Evolutionary conservation across 2,888 invertebrate genomes (phyloP).

Genomic region (Conops quadrifasciatus): DNA sequence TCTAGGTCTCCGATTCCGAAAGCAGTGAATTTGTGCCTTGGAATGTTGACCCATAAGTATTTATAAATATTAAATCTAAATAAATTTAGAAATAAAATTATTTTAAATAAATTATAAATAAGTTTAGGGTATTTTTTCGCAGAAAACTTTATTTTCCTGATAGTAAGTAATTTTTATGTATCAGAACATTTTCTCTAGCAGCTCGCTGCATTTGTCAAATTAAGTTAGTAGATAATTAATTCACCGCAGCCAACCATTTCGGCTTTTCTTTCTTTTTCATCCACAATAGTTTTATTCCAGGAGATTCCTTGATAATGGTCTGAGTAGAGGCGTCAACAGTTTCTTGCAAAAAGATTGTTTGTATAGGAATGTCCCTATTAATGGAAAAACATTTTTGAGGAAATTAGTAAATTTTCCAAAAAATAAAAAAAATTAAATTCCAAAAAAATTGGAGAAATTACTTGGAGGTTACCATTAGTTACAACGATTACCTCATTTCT

Average conservation of each 20-base stretch:
- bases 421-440: neutral
- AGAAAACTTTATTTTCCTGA: too few relatives aligned
- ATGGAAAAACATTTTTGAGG: neutral
- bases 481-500: conserved; percentile 11
- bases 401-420: neutral
- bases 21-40: conserved; percentile 70
- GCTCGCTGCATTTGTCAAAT: too few relatives aligned
- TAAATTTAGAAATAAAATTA: too few relatives aligned
- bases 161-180: too few relatives aligned
- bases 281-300: conserved; percentile 9
- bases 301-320: conserved; percentile 1
- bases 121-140: too few relatives aligned
- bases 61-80: neutral
- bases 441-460: too few relatives aligned
- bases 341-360: conserved; percentile 1
- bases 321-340: conserved; percentile 13
- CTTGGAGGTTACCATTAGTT: neutral
- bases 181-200: too few relatives aligned
- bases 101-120: too few relatives aligned
- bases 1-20: conserved; percentile 69
- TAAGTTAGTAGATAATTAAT: too few relatives aligned
- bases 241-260: too few relatives aligned
- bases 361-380: conserved; percentile 7
- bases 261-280: neutral
- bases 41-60: conserved; percentile 70